Conservation (phyloP, 2,888 invertebrate genomes). For the Melikaiella ostensackeni region DNA sequence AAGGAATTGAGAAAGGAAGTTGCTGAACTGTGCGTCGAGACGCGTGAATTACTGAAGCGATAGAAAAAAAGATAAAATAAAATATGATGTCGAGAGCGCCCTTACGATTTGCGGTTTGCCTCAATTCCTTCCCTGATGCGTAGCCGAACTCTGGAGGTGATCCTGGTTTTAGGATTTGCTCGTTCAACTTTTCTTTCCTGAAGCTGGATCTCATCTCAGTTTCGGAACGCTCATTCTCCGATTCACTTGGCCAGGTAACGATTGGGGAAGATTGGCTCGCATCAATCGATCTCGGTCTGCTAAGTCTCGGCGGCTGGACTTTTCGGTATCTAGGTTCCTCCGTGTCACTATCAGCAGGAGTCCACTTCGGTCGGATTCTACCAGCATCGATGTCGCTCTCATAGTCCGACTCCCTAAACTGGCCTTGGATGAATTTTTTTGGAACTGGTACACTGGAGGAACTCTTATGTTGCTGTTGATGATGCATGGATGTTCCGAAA, state of each 20-base stretch:
- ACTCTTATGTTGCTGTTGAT: conserved; percentile 53
- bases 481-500: conserved; percentile 50
- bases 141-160: conserved; percentile 82
- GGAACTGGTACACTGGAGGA: conserved; percentile 78
- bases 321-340: conserved; percentile 81
- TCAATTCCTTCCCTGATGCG: conserved; percentile 73
- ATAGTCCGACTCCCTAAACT: conserved; percentile 84
- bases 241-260: conserved; percentile 73
- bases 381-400: conserved; percentile 83
- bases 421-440: conserved; percentile 83
- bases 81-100: conserved; percentile 36
- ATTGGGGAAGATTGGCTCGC: conserved; percentile 69
- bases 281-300: conserved; percentile 73
- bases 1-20: conserved; percentile 18
- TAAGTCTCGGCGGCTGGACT: conserved; percentile 80
- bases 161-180: conserved; percentile 77
- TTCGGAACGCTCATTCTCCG: conserved; percentile 75
- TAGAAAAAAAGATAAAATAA: conserved; percentile 45
- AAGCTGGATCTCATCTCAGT: conserved; percentile 55
- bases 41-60: conserved; percentile 38
- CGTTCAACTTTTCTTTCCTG: conserved; percentile 57
- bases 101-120: conserved; percentile 74
- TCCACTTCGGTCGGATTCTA: conserved; percentile 83
- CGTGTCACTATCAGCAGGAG: conserved; percentile 80
- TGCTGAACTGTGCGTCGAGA: conserved; percentile 4